Evolutionary conservation across 2,113 vertebrate species (phyloP), one percentile per base, ranked within the genome.

Genomic region (Coptodon bakossiorum): DNA sequence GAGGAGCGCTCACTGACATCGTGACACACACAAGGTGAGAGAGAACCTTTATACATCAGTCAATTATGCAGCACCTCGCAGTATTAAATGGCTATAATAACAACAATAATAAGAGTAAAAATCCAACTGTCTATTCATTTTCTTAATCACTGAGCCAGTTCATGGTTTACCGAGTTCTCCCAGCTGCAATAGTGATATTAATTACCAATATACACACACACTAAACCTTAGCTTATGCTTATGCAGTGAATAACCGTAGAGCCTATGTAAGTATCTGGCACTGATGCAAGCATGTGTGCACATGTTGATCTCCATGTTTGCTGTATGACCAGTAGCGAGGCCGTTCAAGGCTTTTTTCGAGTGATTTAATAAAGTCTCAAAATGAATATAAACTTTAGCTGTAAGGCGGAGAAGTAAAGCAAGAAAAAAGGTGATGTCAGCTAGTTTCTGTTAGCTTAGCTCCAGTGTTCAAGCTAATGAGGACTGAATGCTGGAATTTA

Each of bases 11-110:
- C 80, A 99, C 98, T 0, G 98, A 99, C 95, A 99, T 99, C 0
- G 98, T 99, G 90, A 99, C 98, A 1, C 98, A 99, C 93, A 99
- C 98, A 86, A 98, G 98, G 98, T 98, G 86, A 31, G 81, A 66
- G 22, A 40, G 17, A n/a, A 36, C 29, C 16, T 19, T 52, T n/a
- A 17, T 11, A 13, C 29, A 12, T 48, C 11, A 12, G 6, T 76
- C 17, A 34, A 34, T 57, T 52, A n/a, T 63, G 14, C 48, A 38
- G 27, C 3, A 50, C 27, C 71, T 78, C 10, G 17, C 10, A 12
- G 45, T 31, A 3, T 48, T 76, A 78, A 78, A 19, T 50, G 24
- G 24, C 71, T 76, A 0, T 68, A 68, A 68, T 40, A 68, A 40
- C 4, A 68, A 68, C 36, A 68, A 68, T 68, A 40, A 68, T 40